Conservation (phyloP, 2,797 vertebrate species). For the Cebuella pygmaea region DNA sequence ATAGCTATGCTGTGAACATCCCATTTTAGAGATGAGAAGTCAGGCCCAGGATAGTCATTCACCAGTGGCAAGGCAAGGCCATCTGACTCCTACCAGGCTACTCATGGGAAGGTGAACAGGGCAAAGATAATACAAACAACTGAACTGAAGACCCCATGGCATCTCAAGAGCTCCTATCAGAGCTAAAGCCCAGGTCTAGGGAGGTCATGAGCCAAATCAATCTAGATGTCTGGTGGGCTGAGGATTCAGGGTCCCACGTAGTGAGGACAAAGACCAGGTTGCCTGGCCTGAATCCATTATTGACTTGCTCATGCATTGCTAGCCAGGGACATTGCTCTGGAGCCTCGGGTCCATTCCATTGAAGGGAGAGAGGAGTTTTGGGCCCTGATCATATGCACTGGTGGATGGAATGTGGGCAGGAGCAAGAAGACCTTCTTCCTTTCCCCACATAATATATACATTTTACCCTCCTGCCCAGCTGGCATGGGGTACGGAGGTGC, state of each 20-base stretch:
- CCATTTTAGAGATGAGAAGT: neutral
- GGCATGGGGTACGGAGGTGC: neutral
- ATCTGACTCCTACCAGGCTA: neutral
- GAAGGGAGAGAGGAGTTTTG: neutral
- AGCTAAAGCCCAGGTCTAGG: neutral
- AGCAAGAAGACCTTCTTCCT: neutral
- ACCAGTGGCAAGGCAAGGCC: neutral
- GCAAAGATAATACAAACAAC: neutral
- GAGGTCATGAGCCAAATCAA: neutral
- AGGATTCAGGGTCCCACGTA: neutral
- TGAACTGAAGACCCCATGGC: neutral
- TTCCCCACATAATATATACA: neutral
- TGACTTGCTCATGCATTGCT: neutral
- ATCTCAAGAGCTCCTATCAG: neutral
- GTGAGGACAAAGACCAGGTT: neutral
- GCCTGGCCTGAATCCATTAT: neutral
- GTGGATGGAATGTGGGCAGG: neutral
- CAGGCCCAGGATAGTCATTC: neutral
- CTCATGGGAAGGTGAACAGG: neutral
- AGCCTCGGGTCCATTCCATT: neutral
- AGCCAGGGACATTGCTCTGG: neutral
- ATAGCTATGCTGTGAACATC: neutral
- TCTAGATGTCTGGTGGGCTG: neutral
- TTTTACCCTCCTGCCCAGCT: neutral
- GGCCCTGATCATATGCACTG: neutral